A percentile compares a stretch with the other conserved stretches of the same genome.
Conservation (phyloP, 2,888 invertebrate genomes). For the Calephelis perditalis region DNA sequence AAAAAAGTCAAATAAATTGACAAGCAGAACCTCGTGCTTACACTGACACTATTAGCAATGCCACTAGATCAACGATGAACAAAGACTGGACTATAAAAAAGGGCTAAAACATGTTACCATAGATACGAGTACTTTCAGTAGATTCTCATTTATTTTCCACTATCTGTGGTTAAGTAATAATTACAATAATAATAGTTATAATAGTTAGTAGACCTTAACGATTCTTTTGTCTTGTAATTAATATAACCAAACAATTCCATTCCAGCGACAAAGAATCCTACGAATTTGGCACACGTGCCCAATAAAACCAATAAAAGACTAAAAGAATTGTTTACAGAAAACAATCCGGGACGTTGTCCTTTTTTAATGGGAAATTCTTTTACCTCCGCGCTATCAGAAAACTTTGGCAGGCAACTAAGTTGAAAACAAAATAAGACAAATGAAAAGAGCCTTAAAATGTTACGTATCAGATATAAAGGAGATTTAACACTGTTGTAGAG, state of each 20-base stretch:
- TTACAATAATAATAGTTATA: too few species aligned
- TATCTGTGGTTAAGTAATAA: too few species aligned
- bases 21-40: too few species aligned
- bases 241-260: slow-evolving; percentile 11
- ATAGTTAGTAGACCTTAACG: not conserved
- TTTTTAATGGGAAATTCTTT: slow-evolving; percentile 66
- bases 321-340: slow-evolving; percentile 57
- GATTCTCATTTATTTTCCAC: too few species aligned
- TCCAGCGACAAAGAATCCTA: slow-evolving; percentile 26
- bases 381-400: slow-evolving; percentile 48
- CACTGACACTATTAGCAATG: too few species aligned
- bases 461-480: slow-evolving; percentile 22
- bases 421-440: slow-evolving; percentile 61
- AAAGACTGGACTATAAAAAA: too few species aligned
- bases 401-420: slow-evolving; percentile 51
- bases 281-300: slow-evolving; percentile 50
- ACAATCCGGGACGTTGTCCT: slow-evolving; percentile 61
- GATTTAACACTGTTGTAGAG: slow-evolving; percentile 17
- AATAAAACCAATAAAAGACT: slow-evolving; percentile 64
- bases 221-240: slow-evolving; percentile 7
- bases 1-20: too few species aligned
- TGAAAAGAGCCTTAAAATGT: slow-evolving; percentile 38
- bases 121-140: too few species aligned
- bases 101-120: not conserved
- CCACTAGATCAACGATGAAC: too few species aligned